Base-by-base conservation (phyloP, 2,113 vertebrate species). In the Jacana jacana region DNA sequence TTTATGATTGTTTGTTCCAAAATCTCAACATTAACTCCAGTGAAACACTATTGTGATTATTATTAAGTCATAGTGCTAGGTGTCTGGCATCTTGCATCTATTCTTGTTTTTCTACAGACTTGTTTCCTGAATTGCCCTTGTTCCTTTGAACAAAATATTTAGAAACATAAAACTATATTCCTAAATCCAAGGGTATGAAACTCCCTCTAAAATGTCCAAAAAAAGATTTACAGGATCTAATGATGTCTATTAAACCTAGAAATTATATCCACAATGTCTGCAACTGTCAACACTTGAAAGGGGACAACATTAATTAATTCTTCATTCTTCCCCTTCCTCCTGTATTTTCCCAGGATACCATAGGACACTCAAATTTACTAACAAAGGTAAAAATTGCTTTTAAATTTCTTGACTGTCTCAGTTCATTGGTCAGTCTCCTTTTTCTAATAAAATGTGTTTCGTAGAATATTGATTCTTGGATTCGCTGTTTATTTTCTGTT, bases 281-380 rank as follows among this genome's bases (percentile, higher is more conserved):
- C 16, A 48, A 22, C 6, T 39, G 30, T 61, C 11, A 60, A 48
- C 15, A 33, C 4, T 40, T 57, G 18, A 31, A 84, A 68, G 54
- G 2, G 5, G 1, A 77, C 11, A 63, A 65, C 2, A 65, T 4
- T 11, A 87, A 35, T n/a, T 19, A 0, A 37, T 17, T 46, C 0
- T 3, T 30, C 30, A 8, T 6, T 22, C 30, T 58, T 23, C 13
- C 27, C 48, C 17, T 5, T n/a, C n/a, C n/a, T n/a, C n/a, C 11
- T 30, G 1, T 72, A 11, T 33, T 88, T 88, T 72, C 58, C 17
- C 17, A 52, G 7, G 13, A 31, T 89, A 37, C 48, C 28, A 42
- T 13, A 65, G 7, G 13, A 27, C 20, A 39, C 5, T 61, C 13
- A 3, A 37, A 6, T 88, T 75, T 85, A 64, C 15, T 48, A 65